A percentile compares a stretch with the other conserved stretches of the same genome.
phyloP scores from a whole-genome alignment of 2,888 invertebrate genomes.

The Aethes cnicana region DNA sequence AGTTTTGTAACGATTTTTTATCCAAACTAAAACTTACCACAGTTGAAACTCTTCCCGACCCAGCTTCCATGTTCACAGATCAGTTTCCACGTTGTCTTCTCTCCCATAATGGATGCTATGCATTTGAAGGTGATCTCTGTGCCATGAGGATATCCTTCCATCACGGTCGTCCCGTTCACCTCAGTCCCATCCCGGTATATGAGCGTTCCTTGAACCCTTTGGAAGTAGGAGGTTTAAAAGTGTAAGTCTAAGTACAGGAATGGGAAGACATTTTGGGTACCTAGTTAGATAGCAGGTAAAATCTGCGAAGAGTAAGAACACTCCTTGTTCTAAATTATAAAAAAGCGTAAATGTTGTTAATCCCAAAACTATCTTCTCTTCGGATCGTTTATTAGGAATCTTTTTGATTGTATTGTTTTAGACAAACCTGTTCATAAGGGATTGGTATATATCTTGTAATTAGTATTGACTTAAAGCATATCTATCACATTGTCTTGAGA shows the following conservation, averaged over 20 bases:
- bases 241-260: constrained; percentile 15
- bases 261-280: constrained; percentile 19
- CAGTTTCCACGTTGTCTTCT: constrained; percentile 92
- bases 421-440: too few relatives aligned
- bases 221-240: constrained; percentile 26
- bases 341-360: too few relatives aligned
- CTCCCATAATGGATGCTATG: constrained; percentile 90
- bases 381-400: too few relatives aligned
- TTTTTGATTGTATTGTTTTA: too few relatives aligned
- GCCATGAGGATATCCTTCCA: constrained; percentile 89
- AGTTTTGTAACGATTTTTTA: too few relatives aligned
- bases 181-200: constrained; percentile 88
- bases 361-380: too few relatives aligned
- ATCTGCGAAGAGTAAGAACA: too few relatives aligned
- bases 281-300: not conserved
- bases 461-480: too few relatives aligned
- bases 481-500: too few relatives aligned
- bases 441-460: too few relatives aligned
- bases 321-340: too few relatives aligned
- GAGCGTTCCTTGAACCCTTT: constrained; percentile 89
- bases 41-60: constrained; percentile 90
- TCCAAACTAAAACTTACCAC: constrained; percentile 81
- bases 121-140: constrained; percentile 93
- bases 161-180: constrained; percentile 83
- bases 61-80: constrained; percentile 92